These are phyloP conservation scores for Aricia agestis DNA, from an alignment of 1,140 invertebrate species.

Conservation along the genomic window DNA sequence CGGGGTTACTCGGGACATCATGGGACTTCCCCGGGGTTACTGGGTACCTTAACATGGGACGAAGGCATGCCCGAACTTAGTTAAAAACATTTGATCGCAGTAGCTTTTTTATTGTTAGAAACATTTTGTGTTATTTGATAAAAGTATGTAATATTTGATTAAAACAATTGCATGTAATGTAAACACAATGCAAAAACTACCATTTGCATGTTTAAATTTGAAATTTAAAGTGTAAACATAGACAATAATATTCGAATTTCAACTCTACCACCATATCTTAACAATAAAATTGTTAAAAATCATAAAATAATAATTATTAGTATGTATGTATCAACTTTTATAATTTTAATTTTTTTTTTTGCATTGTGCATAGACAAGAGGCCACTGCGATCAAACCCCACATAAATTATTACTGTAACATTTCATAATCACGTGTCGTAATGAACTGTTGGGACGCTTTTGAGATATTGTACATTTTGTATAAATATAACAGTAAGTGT, in stretches of 20 bases:
- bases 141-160: too few species aligned
- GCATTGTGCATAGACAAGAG: not conserved
- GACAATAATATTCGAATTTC: too few species aligned
- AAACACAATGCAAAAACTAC: too few species aligned
- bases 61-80: slow-evolving; percentile 22
- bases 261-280: too few species aligned
- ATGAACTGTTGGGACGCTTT: slow-evolving; percentile 57
- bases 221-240: too few species aligned
- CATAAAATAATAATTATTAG: too few species aligned
- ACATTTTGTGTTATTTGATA: not conserved
- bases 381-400: slow-evolving; percentile 19
- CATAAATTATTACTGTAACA: slow-evolving; percentile 31
- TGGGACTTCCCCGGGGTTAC: not conserved
- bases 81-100: slow-evolving; percentile 30
- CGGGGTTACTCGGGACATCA: not conserved
- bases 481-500: slow-evolving; percentile 68
- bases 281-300: too few species aligned
- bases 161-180: too few species aligned
- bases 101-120: slow-evolving; percentile 20
- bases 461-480: slow-evolving; percentile 73
- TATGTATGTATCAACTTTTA: too few species aligned
- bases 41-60: slow-evolving; percentile 1
- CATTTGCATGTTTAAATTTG: too few species aligned
- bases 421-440: slow-evolving; percentile 40
- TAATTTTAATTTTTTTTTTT: not conserved